Base-by-base conservation (phyloP, 2,113 vertebrate genomes). In the Oriolus oriolus region DNA sequence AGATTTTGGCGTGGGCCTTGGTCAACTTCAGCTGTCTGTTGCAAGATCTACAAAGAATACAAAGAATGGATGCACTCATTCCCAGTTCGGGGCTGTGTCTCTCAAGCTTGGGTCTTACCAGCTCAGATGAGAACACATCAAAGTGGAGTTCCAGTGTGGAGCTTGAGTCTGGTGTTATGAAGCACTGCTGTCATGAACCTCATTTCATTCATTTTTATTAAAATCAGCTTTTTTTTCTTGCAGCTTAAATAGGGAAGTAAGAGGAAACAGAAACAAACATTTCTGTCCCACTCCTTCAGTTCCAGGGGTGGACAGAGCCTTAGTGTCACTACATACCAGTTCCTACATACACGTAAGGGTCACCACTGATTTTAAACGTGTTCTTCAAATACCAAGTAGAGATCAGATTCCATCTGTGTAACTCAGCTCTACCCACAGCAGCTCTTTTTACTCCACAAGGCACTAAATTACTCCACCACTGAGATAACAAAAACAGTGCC, bases 111-210 rank as follows among this genome's bases (percentile, higher is more conserved):
- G 14, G 35, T 84, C 41, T 93, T 84, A 74, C 20, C 19, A 75
- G 30, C 18, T 91, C 8, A 35, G 52, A 79, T 6, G 6, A 84
- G 57, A 78, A 54, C 19, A 37, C 21, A 50, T 64, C 9, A 42
- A 75, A 79, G 50, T 16, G 13, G 26, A 61, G 22, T 27, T 61
- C 0, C 0, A 59, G 11, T 39, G 54, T 61, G 19, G 16, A 69
- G 31, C 20, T 54, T 3, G 1, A 76, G 27, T 54, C 65, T 57
- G 19, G 13, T 52, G n/a, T n/a, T 66, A 35, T 3, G 22, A 24
- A 76, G n/a, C 27, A 64, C 45, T 84, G 47, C 24, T 66, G 15
- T 44, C 30, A 75, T 21, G 15, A 63, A 45, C 10, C 6, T 80
- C 0, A 5, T 33, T 75, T 85, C 16, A 69, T 30, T 13, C 1